These are phyloP conservation scores for Sebastes steindachneri DNA, from an alignment of 2,797 vertebrate species.

Conservation along the genomic window DNA sequence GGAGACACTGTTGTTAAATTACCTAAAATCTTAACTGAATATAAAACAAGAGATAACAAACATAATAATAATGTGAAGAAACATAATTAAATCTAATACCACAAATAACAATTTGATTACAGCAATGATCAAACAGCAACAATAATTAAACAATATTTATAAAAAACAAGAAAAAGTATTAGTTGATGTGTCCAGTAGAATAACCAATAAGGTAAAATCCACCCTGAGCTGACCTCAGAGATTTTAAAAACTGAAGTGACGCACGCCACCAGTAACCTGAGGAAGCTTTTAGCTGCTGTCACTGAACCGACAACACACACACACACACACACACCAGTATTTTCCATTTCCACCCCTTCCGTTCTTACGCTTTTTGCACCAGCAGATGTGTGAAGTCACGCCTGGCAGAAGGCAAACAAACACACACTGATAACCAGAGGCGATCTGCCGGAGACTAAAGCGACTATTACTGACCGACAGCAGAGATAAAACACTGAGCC, in stretches of 20 bases:
- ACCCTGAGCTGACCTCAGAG: slow-evolving; percentile 2
- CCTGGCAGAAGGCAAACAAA: slow-evolving; percentile 63
- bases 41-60: not conserved
- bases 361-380: slow-evolving; percentile 68
- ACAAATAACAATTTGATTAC: not conserved
- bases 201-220: not conserved
- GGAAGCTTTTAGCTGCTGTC: slow-evolving; percentile 60
- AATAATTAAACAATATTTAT: not conserved
- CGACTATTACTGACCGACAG: not conserved
- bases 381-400: slow-evolving; percentile 57
- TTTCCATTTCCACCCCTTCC: slow-evolving; percentile 2
- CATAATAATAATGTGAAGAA: not conserved
- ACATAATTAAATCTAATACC: not conserved
- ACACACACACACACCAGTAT: not conserved
- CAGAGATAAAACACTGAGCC: not conserved
- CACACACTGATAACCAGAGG: slow-evolving; percentile 44
- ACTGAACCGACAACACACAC: slow-evolving; percentile 16
- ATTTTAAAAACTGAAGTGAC: slow-evolving; percentile 40
- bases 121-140: not conserved
- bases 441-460: not conserved
- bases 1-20: not conserved
- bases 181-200: not conserved
- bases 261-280: slow-evolving; percentile 35
- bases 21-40: not conserved
- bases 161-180: not conserved